Evolutionary conservation across 1,140 invertebrate species (phyloP), one percentile per base, ranked within the genome.

Genomic region (Hetaerina americana): DNA sequence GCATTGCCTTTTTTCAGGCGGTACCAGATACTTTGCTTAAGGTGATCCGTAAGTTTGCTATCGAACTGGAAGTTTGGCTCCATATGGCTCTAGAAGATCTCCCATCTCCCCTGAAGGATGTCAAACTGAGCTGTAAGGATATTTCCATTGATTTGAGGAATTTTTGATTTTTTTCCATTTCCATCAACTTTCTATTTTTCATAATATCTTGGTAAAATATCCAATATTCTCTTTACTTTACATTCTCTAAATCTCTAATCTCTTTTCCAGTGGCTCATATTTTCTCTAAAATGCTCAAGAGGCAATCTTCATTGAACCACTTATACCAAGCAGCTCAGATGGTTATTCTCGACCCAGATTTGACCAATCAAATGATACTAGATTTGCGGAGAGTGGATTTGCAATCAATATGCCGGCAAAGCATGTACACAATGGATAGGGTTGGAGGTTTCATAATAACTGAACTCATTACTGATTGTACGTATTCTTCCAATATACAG

Each of bases 261-360:
- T 66, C 12, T 49, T 71, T 75, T 75, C 15, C 72, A 86, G 82
- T 79, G 81, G 75, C 80, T 75, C 74, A 81, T 79, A 72, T 82
- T 66, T 84, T 88, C 76, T 82, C 84, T 25, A 84, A 86, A 75
- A 84, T 85, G 66, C 76, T 88, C 27, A 77, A 84, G 5, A 79
- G 87, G 27, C 85, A 87, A 78, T 87, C 85, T 15, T 86, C 85
- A 3, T 77, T 89, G 5, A 87, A 87, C 75, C 87, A 89, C 77
- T 77, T 88, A 76, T 84, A 85, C 29, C 85, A 87, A 77, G 85
- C 87, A 29, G 84, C 85, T 6, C 77, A 85, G 24, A 84, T 85
- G 73, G 84, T 87, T 18, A 78, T 88, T 8, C 82, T 84, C 74
- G 85, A 87, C 73, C 78, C 82, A 22, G 82, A 85, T 72, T 82